Evolutionary conservation across 2,113 vertebrate genomes (phyloP).

Genomic region (Synodontis membranacea): DNA sequence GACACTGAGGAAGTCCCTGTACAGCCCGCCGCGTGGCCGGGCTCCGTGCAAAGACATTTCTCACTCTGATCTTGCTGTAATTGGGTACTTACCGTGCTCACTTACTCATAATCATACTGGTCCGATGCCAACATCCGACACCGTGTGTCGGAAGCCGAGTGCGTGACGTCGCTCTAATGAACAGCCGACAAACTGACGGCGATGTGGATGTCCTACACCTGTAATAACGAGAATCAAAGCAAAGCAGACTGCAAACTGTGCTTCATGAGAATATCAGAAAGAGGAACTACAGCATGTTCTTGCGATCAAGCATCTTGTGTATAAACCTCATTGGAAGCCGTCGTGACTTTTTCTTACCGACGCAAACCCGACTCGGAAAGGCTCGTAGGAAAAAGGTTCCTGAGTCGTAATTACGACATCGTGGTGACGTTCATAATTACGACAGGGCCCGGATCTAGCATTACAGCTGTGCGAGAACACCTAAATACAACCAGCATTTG

Average conservation of each 20-base stretch:
- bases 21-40: conserved; percentile 20
- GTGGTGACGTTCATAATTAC: neutral
- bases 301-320: neutral
- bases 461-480: neutral
- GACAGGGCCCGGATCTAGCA: neutral
- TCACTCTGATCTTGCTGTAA: conserved; percentile 4
- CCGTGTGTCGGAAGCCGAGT: no score
- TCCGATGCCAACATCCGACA: neutral
- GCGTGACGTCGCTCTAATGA: neutral
- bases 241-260: neutral
- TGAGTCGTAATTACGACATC: neutral
- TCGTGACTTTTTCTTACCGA: neutral
- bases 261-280: neutral
- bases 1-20: conserved; percentile 39
- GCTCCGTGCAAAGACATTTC: neutral
- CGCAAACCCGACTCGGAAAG: neutral
- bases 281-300: neutral
- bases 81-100: neutral
- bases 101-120: neutral
- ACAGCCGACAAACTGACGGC: neutral
- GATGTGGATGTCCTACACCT: neutral
- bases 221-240: neutral
- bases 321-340: neutral
- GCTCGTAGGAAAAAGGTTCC: neutral
- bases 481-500: no score